Evolutionary conservation across 2,888 invertebrate genomes (phyloP).

Genomic region (Cylindroiulus punctatus): DNA sequence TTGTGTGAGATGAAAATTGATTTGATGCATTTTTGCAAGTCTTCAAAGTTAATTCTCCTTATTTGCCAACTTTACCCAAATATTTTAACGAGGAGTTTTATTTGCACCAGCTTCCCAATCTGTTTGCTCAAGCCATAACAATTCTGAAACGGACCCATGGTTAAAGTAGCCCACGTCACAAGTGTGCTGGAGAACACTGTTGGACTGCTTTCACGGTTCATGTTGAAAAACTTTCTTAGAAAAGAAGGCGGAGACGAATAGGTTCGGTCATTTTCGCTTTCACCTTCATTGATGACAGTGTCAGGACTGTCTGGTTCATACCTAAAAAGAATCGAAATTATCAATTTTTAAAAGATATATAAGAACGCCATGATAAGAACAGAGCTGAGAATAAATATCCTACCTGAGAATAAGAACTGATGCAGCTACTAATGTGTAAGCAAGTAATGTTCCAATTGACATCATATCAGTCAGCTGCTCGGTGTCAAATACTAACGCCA

Average conservation of each 20-base stretch:
- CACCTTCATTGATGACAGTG: conserved; percentile 63
- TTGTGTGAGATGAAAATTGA: too few species aligned
- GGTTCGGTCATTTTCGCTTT: conserved; percentile 67
- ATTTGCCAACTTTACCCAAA: too few species aligned
- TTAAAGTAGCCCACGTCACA: conserved; percentile 58
- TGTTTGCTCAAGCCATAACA: not conserved
- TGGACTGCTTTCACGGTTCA: conserved; percentile 57
- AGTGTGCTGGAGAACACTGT: conserved; percentile 59
- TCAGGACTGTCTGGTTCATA: conserved; percentile 45
- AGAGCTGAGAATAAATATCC: not conserved
- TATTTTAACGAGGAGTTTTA: too few species aligned
- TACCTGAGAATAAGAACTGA: conserved; percentile 65
- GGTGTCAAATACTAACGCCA: conserved; percentile 68
- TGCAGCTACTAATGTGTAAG: conserved; percentile 68
- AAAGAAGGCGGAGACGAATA: conserved; percentile 64
- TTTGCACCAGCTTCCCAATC: not conserved
- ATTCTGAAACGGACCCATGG: conserved; percentile 58
- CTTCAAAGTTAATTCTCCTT: too few species aligned
- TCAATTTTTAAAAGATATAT: not conserved
- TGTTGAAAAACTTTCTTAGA: conserved; percentile 59
- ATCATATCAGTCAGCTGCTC: conserved; percentile 68
- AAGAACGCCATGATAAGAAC: too few species aligned
- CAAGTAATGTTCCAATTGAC: conserved; percentile 67
- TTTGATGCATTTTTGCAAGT: too few species aligned
- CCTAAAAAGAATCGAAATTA: not conserved